phyloP scores from a whole-genome alignment of 2,113 vertebrate species.

The Pangasianodon gigas region DNA sequence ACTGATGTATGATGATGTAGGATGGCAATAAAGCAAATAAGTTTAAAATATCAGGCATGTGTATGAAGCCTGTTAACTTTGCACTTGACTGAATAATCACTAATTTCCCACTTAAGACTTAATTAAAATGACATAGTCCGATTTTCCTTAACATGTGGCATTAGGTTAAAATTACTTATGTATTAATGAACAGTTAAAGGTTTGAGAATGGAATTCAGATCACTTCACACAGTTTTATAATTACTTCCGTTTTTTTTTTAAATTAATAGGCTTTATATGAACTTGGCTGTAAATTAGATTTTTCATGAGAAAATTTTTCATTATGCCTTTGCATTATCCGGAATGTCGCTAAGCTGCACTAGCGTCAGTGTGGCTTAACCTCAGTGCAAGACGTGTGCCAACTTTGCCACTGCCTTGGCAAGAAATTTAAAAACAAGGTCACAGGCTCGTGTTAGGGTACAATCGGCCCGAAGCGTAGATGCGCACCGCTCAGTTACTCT shows the following conservation, averaged over 20 bases:
- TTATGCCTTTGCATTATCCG: background rate
- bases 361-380: slow-evolving; percentile 34
- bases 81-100: background rate
- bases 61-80: background rate
- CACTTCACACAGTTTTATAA: background rate
- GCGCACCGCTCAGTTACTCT: background rate
- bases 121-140: background rate
- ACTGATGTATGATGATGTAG: background rate
- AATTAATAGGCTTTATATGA: too few relatives aligned
- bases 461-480: slow-evolving; percentile 26
- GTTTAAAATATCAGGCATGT: background rate
- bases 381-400: slow-evolving; percentile 18
- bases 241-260: background rate
- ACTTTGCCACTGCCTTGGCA: slow-evolving; percentile 10
- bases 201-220: background rate
- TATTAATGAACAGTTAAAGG: background rate
- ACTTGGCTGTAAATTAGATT: background rate
- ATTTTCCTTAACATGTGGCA: background rate
- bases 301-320: background rate
- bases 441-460: slow-evolving; percentile 28
- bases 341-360: background rate
- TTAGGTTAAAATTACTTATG: background rate
- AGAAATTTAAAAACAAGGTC: slow-evolving; percentile 38
- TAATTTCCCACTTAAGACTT: background rate
- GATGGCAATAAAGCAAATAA: background rate